Conservation (phyloP, 2,113 vertebrate genomes). For the Calcarius ornatus region DNA sequence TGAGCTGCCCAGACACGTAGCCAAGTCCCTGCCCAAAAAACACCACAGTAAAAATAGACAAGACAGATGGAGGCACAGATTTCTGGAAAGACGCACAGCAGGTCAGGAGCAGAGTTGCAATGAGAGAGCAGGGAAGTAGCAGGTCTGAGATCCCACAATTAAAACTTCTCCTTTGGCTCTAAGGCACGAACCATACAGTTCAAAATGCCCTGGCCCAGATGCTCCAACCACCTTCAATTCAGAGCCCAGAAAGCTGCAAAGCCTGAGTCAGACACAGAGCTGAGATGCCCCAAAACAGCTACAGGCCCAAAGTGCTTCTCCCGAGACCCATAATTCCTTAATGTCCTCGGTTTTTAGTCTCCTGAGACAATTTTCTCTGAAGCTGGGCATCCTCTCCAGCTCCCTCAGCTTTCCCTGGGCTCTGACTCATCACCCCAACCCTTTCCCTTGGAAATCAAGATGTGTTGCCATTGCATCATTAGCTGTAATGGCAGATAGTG, state of each 20-base stretch:
- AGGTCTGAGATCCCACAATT: neutral
- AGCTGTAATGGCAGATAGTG: neutral
- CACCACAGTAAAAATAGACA: neutral
- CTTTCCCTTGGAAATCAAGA: neutral
- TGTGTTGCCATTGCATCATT: neutral
- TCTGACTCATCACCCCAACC: neutral
- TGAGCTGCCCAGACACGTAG: neutral
- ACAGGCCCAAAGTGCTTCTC: neutral
- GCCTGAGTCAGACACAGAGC: neutral
- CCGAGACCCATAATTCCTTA: neutral
- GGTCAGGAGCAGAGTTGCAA: neutral
- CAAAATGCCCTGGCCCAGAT: neutral
- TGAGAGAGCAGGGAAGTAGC: neutral
- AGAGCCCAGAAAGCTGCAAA: neutral
- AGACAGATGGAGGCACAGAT: slow-evolving; percentile 28
- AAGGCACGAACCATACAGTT: neutral
- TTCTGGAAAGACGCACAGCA: neutral
- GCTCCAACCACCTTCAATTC: neutral
- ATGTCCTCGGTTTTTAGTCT: neutral
- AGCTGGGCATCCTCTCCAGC: neutral
- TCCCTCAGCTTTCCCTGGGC: neutral
- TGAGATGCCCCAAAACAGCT: neutral
- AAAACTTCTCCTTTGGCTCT: neutral
- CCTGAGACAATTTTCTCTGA: neutral
- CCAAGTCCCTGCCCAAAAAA: neutral